A percentile compares a stretch with the other conserved stretches of the same genome.
Evolutionary conservation across 2,888 invertebrate species (phyloP).

Genomic region (Julus scanicus): DNA sequence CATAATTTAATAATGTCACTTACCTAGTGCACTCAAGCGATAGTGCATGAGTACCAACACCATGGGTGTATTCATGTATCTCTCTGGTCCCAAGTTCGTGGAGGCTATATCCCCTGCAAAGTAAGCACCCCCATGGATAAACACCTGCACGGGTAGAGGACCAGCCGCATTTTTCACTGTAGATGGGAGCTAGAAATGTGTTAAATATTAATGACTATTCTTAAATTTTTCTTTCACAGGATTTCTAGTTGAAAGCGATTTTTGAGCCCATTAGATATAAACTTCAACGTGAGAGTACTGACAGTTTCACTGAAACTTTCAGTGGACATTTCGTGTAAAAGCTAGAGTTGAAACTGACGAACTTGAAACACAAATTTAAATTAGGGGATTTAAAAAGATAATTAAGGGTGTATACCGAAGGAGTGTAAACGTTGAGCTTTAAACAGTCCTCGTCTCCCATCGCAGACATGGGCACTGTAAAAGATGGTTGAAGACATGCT

Average conservation of each 20-base stretch:
- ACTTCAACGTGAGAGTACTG: too few species aligned
- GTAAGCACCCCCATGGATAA: slow-evolving; percentile 55
- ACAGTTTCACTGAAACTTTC: too few species aligned
- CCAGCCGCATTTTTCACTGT: not conserved
- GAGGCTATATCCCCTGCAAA: slow-evolving; percentile 16
- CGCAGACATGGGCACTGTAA: not conserved
- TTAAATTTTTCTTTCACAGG: not conserved
- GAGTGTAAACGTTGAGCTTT: slow-evolving; percentile 54
- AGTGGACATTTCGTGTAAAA: too few species aligned
- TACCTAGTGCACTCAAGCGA: slow-evolving; percentile 54
- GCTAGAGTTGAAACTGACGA: too few species aligned
- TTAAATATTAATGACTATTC: too few species aligned
- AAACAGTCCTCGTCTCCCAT: slow-evolving; percentile 55
- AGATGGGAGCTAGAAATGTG: not conserved
- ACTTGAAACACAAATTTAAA: not conserved
- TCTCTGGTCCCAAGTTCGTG: not conserved
- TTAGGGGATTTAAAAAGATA: not conserved
- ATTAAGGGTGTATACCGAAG: not conserved
- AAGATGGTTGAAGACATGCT: not conserved
- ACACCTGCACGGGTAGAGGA: slow-evolving; percentile 49
- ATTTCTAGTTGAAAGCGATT: too few species aligned
- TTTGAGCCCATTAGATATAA: too few species aligned
- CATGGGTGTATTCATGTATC: slow-evolving; percentile 53
- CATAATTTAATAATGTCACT: not conserved
- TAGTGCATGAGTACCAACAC: slow-evolving; percentile 55